Evolutionary conservation across 2,797 vertebrate species (phyloP).

Genomic region (Tangara arthus): DNA sequence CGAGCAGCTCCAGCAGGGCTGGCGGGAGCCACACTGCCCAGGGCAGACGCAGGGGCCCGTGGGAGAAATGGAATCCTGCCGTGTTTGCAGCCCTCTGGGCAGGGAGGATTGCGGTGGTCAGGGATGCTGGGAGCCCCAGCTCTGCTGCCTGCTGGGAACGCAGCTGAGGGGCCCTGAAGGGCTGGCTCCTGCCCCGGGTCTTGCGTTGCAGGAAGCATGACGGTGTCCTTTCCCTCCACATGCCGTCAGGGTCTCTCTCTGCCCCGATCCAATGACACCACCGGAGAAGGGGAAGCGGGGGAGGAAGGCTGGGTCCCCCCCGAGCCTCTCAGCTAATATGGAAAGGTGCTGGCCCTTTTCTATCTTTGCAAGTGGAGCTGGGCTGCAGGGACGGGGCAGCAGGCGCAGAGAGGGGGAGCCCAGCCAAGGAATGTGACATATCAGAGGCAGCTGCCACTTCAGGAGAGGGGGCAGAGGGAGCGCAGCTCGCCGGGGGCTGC

Average conservation of each 20-base stretch:
- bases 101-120: background rate
- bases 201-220: slow-evolving; percentile 29
- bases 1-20: background rate
- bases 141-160: background rate
- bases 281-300: background rate
- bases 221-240: slow-evolving; percentile 45
- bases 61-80: background rate
- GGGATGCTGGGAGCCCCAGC: background rate
- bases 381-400: slow-evolving; percentile 16
- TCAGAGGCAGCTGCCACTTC: slow-evolving; percentile 87
- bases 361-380: slow-evolving; percentile 67
- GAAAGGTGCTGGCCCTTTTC: slow-evolving; percentile 49
- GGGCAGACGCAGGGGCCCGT: background rate
- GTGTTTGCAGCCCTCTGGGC: background rate
- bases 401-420: slow-evolving; percentile 52
- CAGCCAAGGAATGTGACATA: slow-evolving; percentile 80
- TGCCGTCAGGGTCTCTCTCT: slow-evolving; percentile 43
- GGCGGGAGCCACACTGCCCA: accelerated
- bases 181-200: background rate
- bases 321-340: slow-evolving; percentile 42
- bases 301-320: background rate
- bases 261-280: slow-evolving; percentile 22
- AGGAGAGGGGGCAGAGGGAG: slow-evolving; percentile 55
- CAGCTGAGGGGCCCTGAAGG: background rate
- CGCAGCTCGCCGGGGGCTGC: slow-evolving; percentile 18